Base-by-base conservation (phyloP, 2,113 vertebrate species). In the Anthoscopus minutus region DNA sequence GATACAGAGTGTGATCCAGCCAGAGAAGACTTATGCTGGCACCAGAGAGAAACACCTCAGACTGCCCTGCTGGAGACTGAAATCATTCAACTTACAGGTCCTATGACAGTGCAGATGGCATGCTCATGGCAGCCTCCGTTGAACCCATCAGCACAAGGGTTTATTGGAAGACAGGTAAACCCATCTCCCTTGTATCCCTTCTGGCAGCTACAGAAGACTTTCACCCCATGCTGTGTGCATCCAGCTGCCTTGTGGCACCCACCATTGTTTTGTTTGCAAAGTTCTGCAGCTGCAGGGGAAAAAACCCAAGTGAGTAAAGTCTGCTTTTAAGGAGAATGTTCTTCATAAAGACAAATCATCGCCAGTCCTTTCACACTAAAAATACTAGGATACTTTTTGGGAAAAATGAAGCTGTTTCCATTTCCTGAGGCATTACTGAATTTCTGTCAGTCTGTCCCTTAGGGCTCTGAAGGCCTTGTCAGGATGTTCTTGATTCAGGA, bases 61-160 rank as follows among this genome's bases (percentile, higher is more conserved):
- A 11, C 6, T 56, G 78, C 23, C 20, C 30, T 37, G 28, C 45
- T 31, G 47, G 33, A 42, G 8, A 27, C n/a, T 12, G 57, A 77
- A 83, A 47, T 10, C 0, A 13, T 85, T 73, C 20, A 9, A 97
- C 98, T 98, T 94, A 99, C 99, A 56, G 99, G 98, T 51, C 98
- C 98, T 1, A 82, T 98, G 98, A 98, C 98, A 82, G 53, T 98
- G 98, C 99, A 99, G 82, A 70, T 74, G 51, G 99, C 99, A 8
- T 99, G 99, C 67, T 99, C 98, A 0, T 99, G 98, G 88, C 99
- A 99, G 45, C 98, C 98, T 9, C 99, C 99, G 0, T 99, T 99
- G 87, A 98, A 96, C 5, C 97, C 98, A 0, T 97, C 94, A 0
- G 96, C 94, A 5, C 99, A 99, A 60, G 95, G 98, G 96, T 99